Percentiles rank a stretch among this genome's conserved stretches.
Conservation (phyloP, 1,140 invertebrate genomes). For the Adelges cooleyi region DNA sequence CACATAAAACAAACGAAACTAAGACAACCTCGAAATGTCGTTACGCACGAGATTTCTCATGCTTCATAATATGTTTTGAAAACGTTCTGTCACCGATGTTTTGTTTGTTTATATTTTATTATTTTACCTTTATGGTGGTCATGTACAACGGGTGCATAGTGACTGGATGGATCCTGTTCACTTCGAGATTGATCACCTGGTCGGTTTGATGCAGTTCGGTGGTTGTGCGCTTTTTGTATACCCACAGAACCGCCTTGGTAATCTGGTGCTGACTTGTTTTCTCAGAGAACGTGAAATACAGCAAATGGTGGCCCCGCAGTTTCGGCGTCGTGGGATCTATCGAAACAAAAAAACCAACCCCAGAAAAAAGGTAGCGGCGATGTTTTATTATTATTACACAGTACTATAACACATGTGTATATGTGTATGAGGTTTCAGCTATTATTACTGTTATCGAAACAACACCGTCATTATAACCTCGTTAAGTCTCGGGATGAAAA, state of each 20-base stretch:
- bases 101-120: too few relatives aligned
- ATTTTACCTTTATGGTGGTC: slow-evolving; percentile 24
- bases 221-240: slow-evolving; percentile 41
- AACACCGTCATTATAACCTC: slow-evolving; percentile 15
- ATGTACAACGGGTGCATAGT: slow-evolving; percentile 22
- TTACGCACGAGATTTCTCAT: background rate
- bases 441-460: slow-evolving; percentile 15
- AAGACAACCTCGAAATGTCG: background rate
- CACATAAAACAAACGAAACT: background rate
- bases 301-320: slow-evolving; percentile 40
- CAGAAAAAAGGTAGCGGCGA: slow-evolving; percentile 6
- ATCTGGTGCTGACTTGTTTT: slow-evolving; percentile 45
- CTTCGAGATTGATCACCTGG: slow-evolving; percentile 24
- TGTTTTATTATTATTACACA: slow-evolving; percentile 12
- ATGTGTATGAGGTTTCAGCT: background rate
- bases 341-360: slow-evolving; percentile 1
- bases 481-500: background rate
- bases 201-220: background rate
- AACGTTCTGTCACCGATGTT: too few relatives aligned
- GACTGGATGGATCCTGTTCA: slow-evolving; percentile 37
- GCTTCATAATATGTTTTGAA: background rate
- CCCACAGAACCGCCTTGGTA: slow-evolving; percentile 42
- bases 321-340: slow-evolving; percentile 40
- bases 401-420: background rate
- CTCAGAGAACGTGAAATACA: slow-evolving; percentile 48